phyloP scores from a whole-genome alignment of 2,113 vertebrate genomes.

The Tupaia chinensis region DNA sequence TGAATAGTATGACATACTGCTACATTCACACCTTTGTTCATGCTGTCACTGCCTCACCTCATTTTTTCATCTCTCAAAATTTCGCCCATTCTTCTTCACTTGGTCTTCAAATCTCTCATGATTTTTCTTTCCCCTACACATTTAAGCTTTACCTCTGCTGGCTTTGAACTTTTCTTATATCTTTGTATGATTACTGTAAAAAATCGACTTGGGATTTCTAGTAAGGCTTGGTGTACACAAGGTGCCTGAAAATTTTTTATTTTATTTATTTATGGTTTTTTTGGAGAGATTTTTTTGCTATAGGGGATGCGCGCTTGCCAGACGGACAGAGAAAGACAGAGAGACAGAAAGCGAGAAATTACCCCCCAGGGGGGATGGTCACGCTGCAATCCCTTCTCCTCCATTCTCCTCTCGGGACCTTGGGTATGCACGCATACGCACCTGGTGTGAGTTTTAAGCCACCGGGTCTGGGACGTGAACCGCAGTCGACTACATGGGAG shows the following conservation, averaged over 20 bases:
- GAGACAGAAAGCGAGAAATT: too few species aligned
- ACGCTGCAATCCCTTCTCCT: too few species aligned
- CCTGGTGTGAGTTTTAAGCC: too few species aligned
- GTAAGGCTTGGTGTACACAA: neutral
- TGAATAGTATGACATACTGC: neutral
- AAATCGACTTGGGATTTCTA: neutral
- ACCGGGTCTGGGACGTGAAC: too few species aligned
- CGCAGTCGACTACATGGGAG: too few species aligned
- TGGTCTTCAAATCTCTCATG: neutral
- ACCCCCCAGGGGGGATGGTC: too few species aligned
- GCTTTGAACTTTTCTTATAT: neutral
- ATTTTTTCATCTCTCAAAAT: constrained; percentile 45
- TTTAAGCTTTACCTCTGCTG: neutral
- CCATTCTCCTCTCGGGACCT: too few species aligned
- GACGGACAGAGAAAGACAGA: too few species aligned
- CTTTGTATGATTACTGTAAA: neutral
- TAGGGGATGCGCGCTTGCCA: too few species aligned
- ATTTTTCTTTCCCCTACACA: neutral
- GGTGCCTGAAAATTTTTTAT: neutral
- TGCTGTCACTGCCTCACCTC: neutral
- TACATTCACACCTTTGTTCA: neutral
- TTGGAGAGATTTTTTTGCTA: too few species aligned
- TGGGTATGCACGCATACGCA: too few species aligned
- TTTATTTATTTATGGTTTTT: too few species aligned
- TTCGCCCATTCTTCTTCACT: neutral